A percentile compares a stretch with the other conserved stretches of the same genome.
These are phyloP conservation scores for Neosilurus mollespiculum DNA, from an alignment of 2,797 vertebrate species.

Conservation along the genomic window DNA sequence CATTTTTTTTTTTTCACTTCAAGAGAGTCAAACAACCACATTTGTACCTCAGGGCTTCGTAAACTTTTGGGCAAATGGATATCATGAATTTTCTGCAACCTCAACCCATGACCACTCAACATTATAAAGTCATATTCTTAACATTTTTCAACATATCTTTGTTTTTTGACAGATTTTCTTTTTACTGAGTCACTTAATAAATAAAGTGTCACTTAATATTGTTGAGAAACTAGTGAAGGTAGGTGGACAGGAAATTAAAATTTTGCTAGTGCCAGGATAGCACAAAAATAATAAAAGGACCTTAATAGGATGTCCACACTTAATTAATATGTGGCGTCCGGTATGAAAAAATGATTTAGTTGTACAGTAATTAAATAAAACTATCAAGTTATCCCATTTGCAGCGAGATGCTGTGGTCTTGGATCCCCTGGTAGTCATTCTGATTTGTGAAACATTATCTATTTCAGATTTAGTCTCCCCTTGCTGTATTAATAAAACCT, in stretches of 20 bases:
- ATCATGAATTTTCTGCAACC: neutral
- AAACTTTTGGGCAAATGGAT: neutral
- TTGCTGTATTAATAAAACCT: neutral
- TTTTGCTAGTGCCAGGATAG: neutral
- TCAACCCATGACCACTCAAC: neutral
- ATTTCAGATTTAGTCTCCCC: neutral
- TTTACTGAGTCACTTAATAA: neutral
- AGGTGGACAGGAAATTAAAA: neutral
- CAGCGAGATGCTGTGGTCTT: neutral
- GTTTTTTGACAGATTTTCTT: neutral
- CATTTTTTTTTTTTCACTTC: neutral
- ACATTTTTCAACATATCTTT: neutral
- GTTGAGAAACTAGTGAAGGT: neutral
- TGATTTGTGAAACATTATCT: neutral
- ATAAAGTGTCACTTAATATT: neutral
- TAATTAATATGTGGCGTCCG: neutral
- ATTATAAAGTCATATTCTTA: neutral
- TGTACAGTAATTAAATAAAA: neutral
- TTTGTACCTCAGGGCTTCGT: neutral
- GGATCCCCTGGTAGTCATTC: neutral
- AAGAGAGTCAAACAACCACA: neutral
- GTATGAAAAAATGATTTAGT: no score
- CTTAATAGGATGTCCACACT: neutral
- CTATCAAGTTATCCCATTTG: neutral
- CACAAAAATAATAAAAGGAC: neutral